Evolutionary conservation across 2,797 vertebrate species (phyloP).

Genomic region (Cygnus olor): DNA sequence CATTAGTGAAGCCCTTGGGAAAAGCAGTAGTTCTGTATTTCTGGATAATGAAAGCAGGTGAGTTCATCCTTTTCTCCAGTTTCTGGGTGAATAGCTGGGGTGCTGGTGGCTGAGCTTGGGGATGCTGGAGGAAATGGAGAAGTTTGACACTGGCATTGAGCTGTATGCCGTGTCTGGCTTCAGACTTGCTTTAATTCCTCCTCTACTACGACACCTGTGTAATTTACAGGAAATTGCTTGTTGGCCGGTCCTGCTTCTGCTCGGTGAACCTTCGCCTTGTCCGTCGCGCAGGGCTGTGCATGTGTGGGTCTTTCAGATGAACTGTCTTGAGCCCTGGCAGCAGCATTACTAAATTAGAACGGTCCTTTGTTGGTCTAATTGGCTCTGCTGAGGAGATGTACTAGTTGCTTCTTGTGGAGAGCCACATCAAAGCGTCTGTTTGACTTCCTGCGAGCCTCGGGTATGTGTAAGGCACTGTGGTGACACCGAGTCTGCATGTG

Average conservation of each 20-base stretch:
- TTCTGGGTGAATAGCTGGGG: neutral
- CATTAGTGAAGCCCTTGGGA: conserved; percentile 90
- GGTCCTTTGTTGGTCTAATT: neutral
- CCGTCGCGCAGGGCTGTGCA: no score
- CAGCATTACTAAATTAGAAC: neutral
- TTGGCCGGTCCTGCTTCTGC: neutral
- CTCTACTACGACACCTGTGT: neutral
- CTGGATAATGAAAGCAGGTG: conserved; percentile 92
- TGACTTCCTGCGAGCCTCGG: neutral
- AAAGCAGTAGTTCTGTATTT: conserved; percentile 90
- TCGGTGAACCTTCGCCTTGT: neutral
- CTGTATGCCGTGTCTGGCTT: neutral
- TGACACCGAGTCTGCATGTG: neutral
- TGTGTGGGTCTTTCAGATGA: neutral
- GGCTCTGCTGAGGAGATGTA: neutral
- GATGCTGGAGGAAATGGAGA: neutral
- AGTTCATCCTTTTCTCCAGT: conserved; percentile 15
- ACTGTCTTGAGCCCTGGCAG: neutral
- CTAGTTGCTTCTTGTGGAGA: neutral
- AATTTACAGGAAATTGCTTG: neutral
- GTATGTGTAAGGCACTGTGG: neutral
- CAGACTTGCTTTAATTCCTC: neutral
- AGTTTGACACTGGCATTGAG: neutral
- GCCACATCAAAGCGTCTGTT: conserved; percentile 4
- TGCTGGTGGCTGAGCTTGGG: neutral